Evolutionary conservation across 1,140 invertebrate species (phyloP).

Genomic region (Caerostris extrusa): DNA sequence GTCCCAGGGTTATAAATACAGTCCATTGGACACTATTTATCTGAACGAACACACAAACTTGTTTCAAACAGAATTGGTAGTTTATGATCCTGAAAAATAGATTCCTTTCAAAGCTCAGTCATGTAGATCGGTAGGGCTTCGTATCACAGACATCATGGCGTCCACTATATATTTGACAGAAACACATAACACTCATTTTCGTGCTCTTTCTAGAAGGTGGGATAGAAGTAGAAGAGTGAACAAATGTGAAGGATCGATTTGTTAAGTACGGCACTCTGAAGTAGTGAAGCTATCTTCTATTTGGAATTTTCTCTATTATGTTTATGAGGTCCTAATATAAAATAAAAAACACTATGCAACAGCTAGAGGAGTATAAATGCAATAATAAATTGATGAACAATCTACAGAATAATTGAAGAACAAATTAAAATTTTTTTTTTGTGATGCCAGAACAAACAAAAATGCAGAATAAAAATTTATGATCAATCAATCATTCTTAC

Average conservation of each 20-base stretch:
- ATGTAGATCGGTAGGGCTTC: not conserved
- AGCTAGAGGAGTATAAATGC: no score
- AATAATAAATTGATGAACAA: no score
- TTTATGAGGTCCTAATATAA: not conserved
- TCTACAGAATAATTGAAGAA: no score
- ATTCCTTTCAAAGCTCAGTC: not conserved
- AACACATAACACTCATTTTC: not conserved
- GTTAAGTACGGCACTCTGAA: not conserved
- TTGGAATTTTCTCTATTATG: not conserved
- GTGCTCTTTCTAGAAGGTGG: not conserved
- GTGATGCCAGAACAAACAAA: no score
- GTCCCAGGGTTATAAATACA: not conserved
- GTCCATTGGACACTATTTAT: not conserved
- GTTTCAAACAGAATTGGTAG: not conserved
- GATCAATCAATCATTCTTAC: no score
- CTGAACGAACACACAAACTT: no score
- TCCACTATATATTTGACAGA: not conserved
- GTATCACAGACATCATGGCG: not conserved
- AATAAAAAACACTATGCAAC: no score
- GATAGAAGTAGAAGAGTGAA: not conserved
- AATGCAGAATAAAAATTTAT: no score
- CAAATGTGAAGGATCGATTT: not conserved
- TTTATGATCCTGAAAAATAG: conserved; percentile 29
- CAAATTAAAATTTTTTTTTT: no score
- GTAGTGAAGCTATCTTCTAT: not conserved